Base-by-base conservation (phyloP, 2,797 vertebrate species). In the Sebastes hubbsi region DNA sequence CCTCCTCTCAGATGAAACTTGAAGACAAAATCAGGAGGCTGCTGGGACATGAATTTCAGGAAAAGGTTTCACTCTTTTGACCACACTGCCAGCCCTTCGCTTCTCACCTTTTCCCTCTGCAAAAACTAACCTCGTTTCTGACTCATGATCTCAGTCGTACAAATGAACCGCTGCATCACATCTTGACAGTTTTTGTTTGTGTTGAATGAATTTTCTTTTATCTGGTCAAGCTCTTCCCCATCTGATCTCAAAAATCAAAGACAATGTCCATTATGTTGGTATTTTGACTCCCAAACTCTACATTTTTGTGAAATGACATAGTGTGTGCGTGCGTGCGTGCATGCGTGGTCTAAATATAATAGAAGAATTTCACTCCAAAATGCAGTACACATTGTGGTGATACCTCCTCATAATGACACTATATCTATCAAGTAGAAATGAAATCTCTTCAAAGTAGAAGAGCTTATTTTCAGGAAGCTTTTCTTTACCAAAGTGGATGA, bases 31-130 rank as follows among this genome's bases (percentile, higher is more conserved):
- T 97, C 95, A 95, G 94, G 93, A 95, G 90, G 82, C 95, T 97
- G 69, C 95, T 97, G 82, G 96, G 96, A 92, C 95, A 96, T 95
- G 96, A 97, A 81, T 97, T 97, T 96, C 96, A 96, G 95, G 95
- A 97, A 92, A 96, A 97, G 96, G 96, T 97, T 93, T 93, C 91
- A 88, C 85, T 76, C 20, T 80, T 80, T 72, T 83, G 72, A 78
- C 64, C 2, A 30, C 30, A 24, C 70, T 62, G 54, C 68, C 69
- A 34, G 16, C 29, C 36, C 16, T 63, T 65, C 38, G 34, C 38
- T 52, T 36, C 27, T 59, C 55, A 59, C 62, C 2, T 1, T 12
- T 67, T 73, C 22, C 6, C 8, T 75, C 9, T 55, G 8, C 25
- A 32, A 13, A 74, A 29, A 70, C 25, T 68, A 59, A 67, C 34